phyloP scores from a whole-genome alignment of 2,113 vertebrate genomes.

The Zosterops hypoxanthus region DNA sequence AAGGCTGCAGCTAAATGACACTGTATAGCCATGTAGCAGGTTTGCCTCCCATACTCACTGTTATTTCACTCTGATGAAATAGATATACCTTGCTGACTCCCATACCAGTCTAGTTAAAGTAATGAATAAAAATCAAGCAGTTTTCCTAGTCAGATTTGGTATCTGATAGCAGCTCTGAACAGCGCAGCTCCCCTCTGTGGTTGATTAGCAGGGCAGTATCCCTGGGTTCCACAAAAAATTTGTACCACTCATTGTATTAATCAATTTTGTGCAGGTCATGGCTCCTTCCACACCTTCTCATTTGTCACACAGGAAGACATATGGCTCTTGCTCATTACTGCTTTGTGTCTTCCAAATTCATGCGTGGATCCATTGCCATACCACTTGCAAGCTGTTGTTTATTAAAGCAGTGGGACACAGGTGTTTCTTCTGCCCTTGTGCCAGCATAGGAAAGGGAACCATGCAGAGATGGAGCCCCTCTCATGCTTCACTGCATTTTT shows the following conservation, averaged over 20 bases:
- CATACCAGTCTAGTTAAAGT: background rate
- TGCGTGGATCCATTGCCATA: background rate
- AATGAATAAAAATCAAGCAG: background rate
- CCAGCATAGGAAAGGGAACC: background rate
- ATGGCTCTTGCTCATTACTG: slow-evolving; percentile 18
- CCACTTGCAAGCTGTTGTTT: slow-evolving; percentile 43
- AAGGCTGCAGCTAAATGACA: background rate
- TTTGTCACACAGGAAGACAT: slow-evolving; percentile 16
- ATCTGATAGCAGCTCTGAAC: background rate
- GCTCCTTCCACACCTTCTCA: slow-evolving; percentile 17
- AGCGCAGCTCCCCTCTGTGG: background rate
- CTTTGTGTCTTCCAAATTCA: slow-evolving; percentile 10
- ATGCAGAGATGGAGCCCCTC: background rate
- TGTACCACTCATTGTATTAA: background rate
- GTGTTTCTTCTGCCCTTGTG: background rate
- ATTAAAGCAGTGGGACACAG: slow-evolving; percentile 11
- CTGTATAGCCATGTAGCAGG: background rate
- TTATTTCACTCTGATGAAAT: no score
- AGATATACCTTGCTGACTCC: no score
- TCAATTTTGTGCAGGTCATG: background rate
- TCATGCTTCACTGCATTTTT: background rate
- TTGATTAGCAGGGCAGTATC: background rate
- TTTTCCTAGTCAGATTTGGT: background rate
- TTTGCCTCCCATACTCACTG: background rate
- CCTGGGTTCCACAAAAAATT: background rate